Conservation (phyloP, 30 jellyfish, hydroid and myxozoan genomes). For the Clytia hemisphaerica region DNA sequence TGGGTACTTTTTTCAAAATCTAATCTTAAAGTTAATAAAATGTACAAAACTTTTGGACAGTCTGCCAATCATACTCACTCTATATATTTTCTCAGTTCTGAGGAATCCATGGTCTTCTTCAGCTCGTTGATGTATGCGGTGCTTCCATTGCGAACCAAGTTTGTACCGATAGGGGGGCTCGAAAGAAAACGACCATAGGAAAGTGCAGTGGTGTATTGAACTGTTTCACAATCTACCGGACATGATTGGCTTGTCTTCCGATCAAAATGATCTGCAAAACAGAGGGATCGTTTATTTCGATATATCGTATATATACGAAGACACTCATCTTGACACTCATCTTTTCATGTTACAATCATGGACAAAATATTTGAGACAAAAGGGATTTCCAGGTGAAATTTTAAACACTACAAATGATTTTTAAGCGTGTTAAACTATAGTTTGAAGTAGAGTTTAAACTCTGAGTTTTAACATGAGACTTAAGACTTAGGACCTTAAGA, state of each 20-base stretch:
- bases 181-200: conserved; percentile 84
- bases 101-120: conserved; percentile 13
- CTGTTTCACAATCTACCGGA: conserved; percentile 89
- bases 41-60: too few species aligned
- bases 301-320: too few species aligned
- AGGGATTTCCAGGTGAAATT: too few species aligned
- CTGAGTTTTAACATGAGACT: too few species aligned
- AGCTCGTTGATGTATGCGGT: background rate
- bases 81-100: conserved; percentile 4
- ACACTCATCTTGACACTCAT: background rate
- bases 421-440: too few species aligned
- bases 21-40: background rate
- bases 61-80: conserved; percentile 21
- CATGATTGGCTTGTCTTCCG: conserved; percentile 79
- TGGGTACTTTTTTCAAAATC: too few species aligned
- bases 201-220: conserved; percentile 51
- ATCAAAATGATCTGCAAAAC: conserved; percentile 56
- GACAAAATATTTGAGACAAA: too few species aligned
- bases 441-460: too few species aligned
- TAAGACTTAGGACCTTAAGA: too few species aligned
- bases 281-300: too few species aligned
- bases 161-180: conserved; percentile 57
- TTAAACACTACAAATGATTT: too few species aligned
- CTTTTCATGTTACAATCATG: too few species aligned
- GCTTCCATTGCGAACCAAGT: background rate